phyloP scores from a whole-genome alignment of 2,113 vertebrate genomes.

The Cromileptes altivelis region DNA sequence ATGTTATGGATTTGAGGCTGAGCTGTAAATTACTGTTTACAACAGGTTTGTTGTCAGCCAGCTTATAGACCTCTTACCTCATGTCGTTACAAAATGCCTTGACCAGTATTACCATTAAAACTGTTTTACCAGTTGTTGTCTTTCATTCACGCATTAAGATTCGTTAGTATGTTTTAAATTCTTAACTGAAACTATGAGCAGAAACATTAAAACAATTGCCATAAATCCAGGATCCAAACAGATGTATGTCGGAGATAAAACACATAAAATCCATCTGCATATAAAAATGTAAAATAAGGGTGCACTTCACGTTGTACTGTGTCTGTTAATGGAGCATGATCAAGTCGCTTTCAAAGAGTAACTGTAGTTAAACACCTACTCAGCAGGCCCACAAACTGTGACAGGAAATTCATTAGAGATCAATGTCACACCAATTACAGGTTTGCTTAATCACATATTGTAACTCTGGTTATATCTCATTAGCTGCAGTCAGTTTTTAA shows the following conservation, averaged over 20 bases:
- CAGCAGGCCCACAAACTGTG: conserved; percentile 11
- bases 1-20: conserved; percentile 74
- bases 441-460: conserved; percentile 18
- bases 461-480: conserved; percentile 12
- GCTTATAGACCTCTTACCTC: conserved; percentile 73
- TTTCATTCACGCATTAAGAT: background rate
- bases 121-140: conserved; percentile 54
- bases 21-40: conserved; percentile 84
- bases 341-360: background rate
- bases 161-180: background rate
- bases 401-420: conserved; percentile 30
- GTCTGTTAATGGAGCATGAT: background rate
- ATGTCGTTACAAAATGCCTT: conserved; percentile 65
- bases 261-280: background rate
- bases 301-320: background rate
- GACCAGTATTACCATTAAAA: conserved; percentile 28
- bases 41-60: conserved; percentile 44
- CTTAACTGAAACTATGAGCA: background rate
- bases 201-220: background rate
- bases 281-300: background rate
- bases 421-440: background rate
- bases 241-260: background rate
- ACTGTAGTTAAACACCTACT: conserved; percentile 8
- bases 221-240: background rate
- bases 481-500: conserved; percentile 13